Conservation (phyloP, 2,888 invertebrate genomes). For the Hymenopus coronatus region DNA sequence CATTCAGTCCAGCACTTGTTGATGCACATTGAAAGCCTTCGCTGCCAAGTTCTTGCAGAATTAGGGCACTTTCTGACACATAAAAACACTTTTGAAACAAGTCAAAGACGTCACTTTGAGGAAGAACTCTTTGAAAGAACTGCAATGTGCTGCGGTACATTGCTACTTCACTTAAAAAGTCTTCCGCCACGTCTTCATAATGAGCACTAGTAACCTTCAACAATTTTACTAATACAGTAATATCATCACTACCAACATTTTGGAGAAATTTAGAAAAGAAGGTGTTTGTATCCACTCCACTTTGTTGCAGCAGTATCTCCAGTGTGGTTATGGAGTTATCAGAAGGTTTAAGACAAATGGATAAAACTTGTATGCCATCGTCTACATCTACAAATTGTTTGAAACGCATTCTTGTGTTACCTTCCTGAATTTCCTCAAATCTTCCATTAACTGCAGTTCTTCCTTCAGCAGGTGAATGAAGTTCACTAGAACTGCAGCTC, state of each 20-base stretch:
- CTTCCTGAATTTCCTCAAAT: neutral
- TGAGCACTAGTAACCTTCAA: neutral
- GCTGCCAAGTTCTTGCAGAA: neutral
- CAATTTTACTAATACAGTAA: neutral
- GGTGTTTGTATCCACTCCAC: neutral
- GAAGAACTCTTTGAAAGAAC: neutral
- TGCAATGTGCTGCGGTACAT: neutral
- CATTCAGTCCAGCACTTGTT: neutral
- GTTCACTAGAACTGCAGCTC: neutral
- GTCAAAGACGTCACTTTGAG: neutral
- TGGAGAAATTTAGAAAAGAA: neutral
- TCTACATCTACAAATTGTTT: neutral
- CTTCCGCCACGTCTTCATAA: neutral
- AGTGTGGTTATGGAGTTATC: neutral
- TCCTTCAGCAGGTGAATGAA: neutral
- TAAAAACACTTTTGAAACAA: neutral
- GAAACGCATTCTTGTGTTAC: neutral
- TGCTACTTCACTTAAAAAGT: neutral
- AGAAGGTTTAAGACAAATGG: neutral
- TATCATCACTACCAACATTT: neutral
- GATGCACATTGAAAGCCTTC: neutral
- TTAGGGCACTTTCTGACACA: neutral
- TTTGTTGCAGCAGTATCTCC: neutral
- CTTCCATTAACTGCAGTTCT: neutral
- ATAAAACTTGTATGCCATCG: neutral